Evolutionary conservation across 2,797 vertebrate species (phyloP).

Genomic region (Hypotaenidia philippensis): DNA sequence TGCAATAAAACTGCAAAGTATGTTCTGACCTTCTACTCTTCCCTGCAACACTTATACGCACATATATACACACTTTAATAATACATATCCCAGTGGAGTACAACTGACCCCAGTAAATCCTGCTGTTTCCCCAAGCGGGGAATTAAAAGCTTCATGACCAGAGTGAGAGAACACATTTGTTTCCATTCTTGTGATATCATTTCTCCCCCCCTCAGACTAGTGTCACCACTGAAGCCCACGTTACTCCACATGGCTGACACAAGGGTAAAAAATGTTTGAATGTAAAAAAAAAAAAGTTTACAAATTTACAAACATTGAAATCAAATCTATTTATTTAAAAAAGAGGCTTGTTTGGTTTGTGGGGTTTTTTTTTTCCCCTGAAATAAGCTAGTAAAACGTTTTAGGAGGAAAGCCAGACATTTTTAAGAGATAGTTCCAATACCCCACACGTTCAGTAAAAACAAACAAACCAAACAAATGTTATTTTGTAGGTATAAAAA

Average conservation of each 20-base stretch:
- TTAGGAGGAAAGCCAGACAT: neutral
- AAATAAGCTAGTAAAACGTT: neutral
- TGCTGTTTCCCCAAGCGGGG: slow-evolving; percentile 64
- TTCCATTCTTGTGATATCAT: slow-evolving; percentile 67
- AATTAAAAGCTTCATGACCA: slow-evolving; percentile 70
- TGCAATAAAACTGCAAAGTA: slow-evolving; percentile 63
- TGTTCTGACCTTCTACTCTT: slow-evolving; percentile 61
- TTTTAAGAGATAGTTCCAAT: neutral
- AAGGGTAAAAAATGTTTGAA: neutral
- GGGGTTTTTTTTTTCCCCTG: neutral
- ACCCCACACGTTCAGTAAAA: neutral
- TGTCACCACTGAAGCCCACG: neutral
- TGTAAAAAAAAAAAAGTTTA: neutral
- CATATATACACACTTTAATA: slow-evolving; percentile 69
- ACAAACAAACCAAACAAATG: neutral
- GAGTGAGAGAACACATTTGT: slow-evolving; percentile 60
- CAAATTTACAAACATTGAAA: slow-evolving; percentile 20
- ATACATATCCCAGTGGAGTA: slow-evolving; percentile 68
- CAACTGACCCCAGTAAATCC: slow-evolving; percentile 68
- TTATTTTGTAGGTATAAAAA: neutral
- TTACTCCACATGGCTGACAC: neutral
- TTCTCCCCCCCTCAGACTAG: slow-evolving; percentile 16
- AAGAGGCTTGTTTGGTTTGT: neutral
- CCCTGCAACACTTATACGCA: neutral
- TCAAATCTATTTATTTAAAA: neutral